Evolutionary conservation across 1,140 invertebrate genomes (phyloP), one percentile per base, ranked within the genome.

Genomic region (Drosophila equinoxialis): DNA sequence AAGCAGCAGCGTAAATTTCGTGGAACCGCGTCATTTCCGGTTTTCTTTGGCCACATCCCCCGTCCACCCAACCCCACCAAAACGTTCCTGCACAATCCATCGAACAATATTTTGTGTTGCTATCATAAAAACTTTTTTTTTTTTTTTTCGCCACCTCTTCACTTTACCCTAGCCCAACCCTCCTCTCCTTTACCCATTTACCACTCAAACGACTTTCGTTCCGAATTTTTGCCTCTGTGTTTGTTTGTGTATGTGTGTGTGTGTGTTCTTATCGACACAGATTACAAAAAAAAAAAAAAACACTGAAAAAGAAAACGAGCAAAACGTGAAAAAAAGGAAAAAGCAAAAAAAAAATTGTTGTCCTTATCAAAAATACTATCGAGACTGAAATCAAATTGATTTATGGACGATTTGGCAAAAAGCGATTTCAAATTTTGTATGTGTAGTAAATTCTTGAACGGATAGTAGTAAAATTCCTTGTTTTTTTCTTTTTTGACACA

Each of bases 351-450:
- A 23, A 41, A 60, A 48, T 72, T 68, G 48, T 41, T 23, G 45
- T 48, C 59, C 55, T 79, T 86, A 83, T 83, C 80, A 83, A 39
- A 30, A 23, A 59, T 75, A 20, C 54, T 85, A 87, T 89, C 83
- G 63, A 39, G 39, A 55, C 45, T 42, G 39, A 78, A 84, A 87
- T 87, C 84, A 78, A 89, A 89, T 89, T 89, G 84, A 89, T 89
- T 89, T 89, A 89, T 90, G 71, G 81, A 78, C 81, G 84, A 89
- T 89, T 89, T 89, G 79, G 76, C 71, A 68, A 78, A 89, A 81
- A 67, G 63, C 65, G 42, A 63, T 76, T 76, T 74, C 17, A 71
- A 33, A 69, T 39, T 39, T 59, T 20, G 37, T 48, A n/a, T 30
- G 20, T 20, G 26, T 68, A 57, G n/a, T 67, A 48, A 45, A 71